phyloP scores from a whole-genome alignment of 2,797 vertebrate genomes.

The Galaxias olidus region DNA sequence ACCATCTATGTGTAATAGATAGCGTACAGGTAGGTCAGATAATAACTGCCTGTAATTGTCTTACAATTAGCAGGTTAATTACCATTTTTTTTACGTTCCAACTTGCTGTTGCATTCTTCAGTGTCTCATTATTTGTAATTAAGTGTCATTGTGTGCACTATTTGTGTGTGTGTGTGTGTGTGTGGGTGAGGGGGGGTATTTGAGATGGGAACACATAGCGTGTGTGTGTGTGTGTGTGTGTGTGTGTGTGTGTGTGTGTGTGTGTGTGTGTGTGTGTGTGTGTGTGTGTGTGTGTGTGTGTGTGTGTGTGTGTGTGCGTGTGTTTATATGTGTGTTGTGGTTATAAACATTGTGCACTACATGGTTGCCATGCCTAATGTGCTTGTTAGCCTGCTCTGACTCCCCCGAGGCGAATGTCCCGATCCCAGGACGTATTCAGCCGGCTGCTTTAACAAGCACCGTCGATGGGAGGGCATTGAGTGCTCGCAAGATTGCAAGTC shows the following conservation, averaged over 20 bases:
- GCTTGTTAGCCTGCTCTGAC: conserved; percentile 70
- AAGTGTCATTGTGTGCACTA: too few species aligned
- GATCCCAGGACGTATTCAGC: conserved; percentile 68
- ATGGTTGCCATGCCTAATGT: conserved; percentile 68
- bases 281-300: conserved; percentile 26
- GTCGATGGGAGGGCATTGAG: conserved; percentile 66
- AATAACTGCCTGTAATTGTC: too few species aligned
- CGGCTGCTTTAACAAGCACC: conserved; percentile 72
- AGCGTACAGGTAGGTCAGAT: too few species aligned
- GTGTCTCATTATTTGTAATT: too few species aligned
- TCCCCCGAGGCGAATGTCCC: conserved; percentile 61
- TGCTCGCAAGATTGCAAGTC: conserved; percentile 70
- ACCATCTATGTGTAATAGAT: too few species aligned
- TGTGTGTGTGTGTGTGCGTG: background rate
- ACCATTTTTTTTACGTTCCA: too few species aligned
- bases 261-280: conserved; percentile 22
- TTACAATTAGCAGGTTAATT: too few species aligned
- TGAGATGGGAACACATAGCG: conserved; percentile 15
- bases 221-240: conserved; percentile 22
- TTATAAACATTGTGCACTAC: conserved; percentile 65
- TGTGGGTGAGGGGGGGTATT: background rate
- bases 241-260: background rate
- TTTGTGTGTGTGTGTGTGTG: background rate
- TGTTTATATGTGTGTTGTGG: conserved; percentile 36
- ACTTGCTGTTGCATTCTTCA: too few species aligned